Evolutionary conservation across 2,797 vertebrate species (phyloP).

Genomic region (Momotus momota): DNA sequence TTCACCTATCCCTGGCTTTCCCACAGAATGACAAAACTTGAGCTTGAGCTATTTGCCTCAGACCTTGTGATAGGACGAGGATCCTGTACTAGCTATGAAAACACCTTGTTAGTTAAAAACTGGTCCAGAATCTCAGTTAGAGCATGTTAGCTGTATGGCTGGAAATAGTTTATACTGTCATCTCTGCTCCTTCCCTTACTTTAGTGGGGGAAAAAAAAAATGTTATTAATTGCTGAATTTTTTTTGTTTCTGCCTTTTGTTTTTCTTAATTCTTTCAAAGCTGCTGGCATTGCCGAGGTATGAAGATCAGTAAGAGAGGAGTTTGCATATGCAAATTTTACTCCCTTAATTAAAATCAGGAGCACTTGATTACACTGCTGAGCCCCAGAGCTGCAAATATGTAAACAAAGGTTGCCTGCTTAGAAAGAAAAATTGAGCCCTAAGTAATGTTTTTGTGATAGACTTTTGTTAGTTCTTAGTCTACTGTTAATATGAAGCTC

Average conservation of each 20-base stretch:
- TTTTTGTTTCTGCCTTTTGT: not conserved
- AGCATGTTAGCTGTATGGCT: not conserved
- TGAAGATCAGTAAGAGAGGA: not conserved
- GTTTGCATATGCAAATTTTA: conserved; percentile 42
- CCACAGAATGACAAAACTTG: not conserved
- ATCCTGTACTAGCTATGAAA: not conserved
- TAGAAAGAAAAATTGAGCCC: conserved; percentile 29
- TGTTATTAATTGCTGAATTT: not conserved
- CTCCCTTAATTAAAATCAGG: conserved; percentile 57
- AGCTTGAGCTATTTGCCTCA: not conserved
- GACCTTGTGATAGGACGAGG: not conserved
- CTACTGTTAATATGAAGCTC: not conserved
- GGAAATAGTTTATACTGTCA: not conserved
- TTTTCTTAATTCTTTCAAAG: not conserved
- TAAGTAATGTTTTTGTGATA: not conserved
- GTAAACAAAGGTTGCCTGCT: conserved; percentile 48
- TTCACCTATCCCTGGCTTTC: not conserved
- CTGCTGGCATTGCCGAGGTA: not conserved
- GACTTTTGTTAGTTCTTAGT: not conserved
- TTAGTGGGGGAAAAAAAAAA: not conserved
- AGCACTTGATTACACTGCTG: conserved; percentile 44
- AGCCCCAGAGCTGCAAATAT: conserved; percentile 38
- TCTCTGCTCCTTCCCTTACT: not conserved
- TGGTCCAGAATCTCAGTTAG: not conserved
- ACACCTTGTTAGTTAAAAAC: not conserved